phyloP scores from a whole-genome alignment of 2,113 vertebrate species.

The Protobothrops mucrosquamatus region DNA sequence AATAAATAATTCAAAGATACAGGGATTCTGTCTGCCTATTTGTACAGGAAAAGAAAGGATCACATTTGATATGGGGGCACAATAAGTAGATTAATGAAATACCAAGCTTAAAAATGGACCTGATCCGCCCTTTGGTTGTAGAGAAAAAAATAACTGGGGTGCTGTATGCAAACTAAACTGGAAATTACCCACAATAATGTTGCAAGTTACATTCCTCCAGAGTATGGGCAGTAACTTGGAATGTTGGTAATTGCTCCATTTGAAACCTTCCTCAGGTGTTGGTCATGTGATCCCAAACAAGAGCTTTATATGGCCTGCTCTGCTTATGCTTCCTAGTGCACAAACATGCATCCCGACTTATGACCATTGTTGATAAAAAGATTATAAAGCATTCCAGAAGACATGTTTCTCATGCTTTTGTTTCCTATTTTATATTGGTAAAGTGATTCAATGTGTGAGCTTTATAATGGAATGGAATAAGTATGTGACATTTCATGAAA shows the following conservation, averaged over 20 bases:
- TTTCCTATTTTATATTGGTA: neutral
- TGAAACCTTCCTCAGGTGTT: neutral
- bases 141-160: neutral
- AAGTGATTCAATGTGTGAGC: neutral
- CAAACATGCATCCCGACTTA: neutral
- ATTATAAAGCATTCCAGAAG: neutral
- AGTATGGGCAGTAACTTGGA: neutral
- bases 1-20: neutral
- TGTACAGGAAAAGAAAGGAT: neutral
- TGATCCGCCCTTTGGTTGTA: neutral
- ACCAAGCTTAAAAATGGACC: neutral
- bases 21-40: neutral
- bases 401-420: neutral
- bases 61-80: neutral
- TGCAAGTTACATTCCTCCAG: neutral
- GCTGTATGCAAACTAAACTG: neutral
- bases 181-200: neutral
- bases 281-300: neutral
- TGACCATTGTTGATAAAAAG: neutral
- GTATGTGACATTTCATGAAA: neutral
- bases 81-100: neutral
- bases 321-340: neutral
- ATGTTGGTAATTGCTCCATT: neutral
- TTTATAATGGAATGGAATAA: neutral
- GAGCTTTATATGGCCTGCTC: neutral